Conservation (phyloP, 2,888 invertebrate species). For the Scaptomyza flava region DNA sequence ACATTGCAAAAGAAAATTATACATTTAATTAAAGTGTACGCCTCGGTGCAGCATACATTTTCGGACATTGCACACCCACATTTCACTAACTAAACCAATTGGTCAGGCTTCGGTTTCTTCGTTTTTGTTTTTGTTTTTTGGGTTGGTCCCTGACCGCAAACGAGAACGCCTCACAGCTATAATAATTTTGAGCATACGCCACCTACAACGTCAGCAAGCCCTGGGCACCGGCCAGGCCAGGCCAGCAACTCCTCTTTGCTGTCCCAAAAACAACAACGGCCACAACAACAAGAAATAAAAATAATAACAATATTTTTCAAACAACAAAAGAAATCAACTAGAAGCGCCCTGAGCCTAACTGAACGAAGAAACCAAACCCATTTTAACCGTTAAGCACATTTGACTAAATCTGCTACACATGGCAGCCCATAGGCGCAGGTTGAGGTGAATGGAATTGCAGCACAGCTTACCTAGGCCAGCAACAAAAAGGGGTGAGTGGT, state of each 20-base stretch:
- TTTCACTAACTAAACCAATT: conserved; percentile 76
- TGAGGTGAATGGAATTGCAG: conserved; percentile 52
- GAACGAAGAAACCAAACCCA: conserved; percentile 69
- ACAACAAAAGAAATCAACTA: conserved; percentile 81
- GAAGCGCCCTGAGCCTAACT: conserved; percentile 71
- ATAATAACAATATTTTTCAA: conserved; percentile 79
- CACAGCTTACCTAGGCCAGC: conserved; percentile 12
- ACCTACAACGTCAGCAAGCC: conserved; percentile 67
- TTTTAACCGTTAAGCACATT: conserved; percentile 80
- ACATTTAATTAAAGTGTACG: conserved; percentile 77
- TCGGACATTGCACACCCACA: conserved; percentile 66
- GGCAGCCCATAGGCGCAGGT: conserved; percentile 52
- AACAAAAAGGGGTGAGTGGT: background rate
- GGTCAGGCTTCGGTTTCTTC: conserved; percentile 58
- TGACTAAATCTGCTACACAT: conserved; percentile 79
- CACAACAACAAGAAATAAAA: conserved; percentile 12
- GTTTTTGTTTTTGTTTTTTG: conserved; percentile 22
- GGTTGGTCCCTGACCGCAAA: conserved; percentile 76
- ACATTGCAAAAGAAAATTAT: conserved; percentile 59
- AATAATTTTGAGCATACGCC: conserved; percentile 79
- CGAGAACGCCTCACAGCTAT: conserved; percentile 74
- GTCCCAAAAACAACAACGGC: conserved; percentile 23
- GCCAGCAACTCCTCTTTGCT: conserved; percentile 70
- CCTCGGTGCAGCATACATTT: conserved; percentile 42
- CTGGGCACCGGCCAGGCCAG: conserved; percentile 49